A percentile compares a stretch with the other conserved stretches of the same genome.
Conservation (phyloP, 2,797 vertebrate genomes). For the Notolabrus celidotus region DNA sequence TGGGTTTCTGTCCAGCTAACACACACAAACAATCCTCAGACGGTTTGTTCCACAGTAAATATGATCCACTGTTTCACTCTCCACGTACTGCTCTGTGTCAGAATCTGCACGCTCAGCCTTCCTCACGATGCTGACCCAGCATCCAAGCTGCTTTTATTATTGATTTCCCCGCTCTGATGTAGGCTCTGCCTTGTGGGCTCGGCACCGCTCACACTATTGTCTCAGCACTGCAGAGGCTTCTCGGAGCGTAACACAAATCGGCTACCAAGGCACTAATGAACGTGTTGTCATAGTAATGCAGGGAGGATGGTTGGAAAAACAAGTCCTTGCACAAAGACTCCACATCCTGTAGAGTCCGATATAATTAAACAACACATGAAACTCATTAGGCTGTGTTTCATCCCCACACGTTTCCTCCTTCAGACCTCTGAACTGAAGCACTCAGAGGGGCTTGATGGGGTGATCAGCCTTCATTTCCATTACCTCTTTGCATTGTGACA, state of each 20-base stretch:
- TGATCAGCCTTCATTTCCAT: slow-evolving; percentile 40
- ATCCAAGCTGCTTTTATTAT: slow-evolving; percentile 50
- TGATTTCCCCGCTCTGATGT: slow-evolving; percentile 64
- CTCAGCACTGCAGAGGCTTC: slow-evolving; percentile 76
- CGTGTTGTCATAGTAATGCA: slow-evolving; percentile 88
- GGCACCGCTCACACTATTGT: slow-evolving; percentile 76
- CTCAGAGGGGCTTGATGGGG: slow-evolving; percentile 22
- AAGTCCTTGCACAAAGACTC: slow-evolving; percentile 75
- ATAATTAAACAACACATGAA: slow-evolving; percentile 66
- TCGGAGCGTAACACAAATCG: slow-evolving; percentile 71
- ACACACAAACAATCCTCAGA: background rate
- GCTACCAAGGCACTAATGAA: slow-evolving; percentile 79
- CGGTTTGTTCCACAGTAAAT: background rate
- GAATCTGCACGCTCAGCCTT: slow-evolving; percentile 49
- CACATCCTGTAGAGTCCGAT: slow-evolving; percentile 56
- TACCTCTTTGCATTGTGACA: slow-evolving; percentile 27
- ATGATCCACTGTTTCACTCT: slow-evolving; percentile 4
- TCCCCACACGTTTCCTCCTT: slow-evolving; percentile 43
- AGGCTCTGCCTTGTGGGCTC: slow-evolving; percentile 62
- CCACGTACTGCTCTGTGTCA: slow-evolving; percentile 33
- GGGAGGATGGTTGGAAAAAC: slow-evolving; percentile 78
- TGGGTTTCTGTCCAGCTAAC: background rate
- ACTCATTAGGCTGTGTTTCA: slow-evolving; percentile 46
- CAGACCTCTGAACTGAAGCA: slow-evolving; percentile 35
- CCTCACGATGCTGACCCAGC: slow-evolving; percentile 66